Conservation (phyloP, 2,113 vertebrate genomes). For the Cyanistes caeruleus region DNA sequence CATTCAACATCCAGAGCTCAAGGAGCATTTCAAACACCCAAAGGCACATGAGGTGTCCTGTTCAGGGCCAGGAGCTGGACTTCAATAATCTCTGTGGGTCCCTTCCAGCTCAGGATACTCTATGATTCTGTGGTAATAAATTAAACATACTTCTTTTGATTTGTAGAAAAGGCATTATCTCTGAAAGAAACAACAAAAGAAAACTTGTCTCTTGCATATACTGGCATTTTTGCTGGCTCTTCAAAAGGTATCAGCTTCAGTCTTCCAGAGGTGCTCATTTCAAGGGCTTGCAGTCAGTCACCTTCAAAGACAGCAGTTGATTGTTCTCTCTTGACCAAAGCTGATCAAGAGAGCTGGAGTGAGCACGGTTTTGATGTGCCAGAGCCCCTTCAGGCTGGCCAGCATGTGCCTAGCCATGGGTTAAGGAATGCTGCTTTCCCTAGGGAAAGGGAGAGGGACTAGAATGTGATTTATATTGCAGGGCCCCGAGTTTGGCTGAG, state of each 20-base stretch:
- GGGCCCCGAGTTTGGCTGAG: fast-evolving
- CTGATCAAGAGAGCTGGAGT: neutral
- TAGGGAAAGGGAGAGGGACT: neutral
- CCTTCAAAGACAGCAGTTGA: neutral
- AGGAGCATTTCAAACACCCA: fast-evolving
- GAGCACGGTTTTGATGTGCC: neutral
- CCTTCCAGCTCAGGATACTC: neutral
- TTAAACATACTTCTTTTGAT: neutral
- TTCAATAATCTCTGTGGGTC: neutral
- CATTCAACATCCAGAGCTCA: neutral
- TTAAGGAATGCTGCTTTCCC: neutral
- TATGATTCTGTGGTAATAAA: neutral
- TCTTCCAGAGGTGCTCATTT: neutral
- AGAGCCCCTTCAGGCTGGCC: neutral
- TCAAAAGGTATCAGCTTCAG: neutral
- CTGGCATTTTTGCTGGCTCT: neutral
- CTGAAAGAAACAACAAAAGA: neutral
- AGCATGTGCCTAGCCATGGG: fast-evolving
- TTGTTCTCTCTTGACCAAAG: neutral
- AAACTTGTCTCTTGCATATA: neutral
- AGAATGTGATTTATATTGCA: neutral
- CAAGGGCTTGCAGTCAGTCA: neutral
- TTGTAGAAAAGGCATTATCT: neutral
- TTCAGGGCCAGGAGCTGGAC: neutral
- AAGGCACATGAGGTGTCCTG: neutral